Percentiles rank a stretch among this genome's conserved stretches.
Conservation (phyloP, 2,797 vertebrate genomes). For the Lithobates pipiens region DNA sequence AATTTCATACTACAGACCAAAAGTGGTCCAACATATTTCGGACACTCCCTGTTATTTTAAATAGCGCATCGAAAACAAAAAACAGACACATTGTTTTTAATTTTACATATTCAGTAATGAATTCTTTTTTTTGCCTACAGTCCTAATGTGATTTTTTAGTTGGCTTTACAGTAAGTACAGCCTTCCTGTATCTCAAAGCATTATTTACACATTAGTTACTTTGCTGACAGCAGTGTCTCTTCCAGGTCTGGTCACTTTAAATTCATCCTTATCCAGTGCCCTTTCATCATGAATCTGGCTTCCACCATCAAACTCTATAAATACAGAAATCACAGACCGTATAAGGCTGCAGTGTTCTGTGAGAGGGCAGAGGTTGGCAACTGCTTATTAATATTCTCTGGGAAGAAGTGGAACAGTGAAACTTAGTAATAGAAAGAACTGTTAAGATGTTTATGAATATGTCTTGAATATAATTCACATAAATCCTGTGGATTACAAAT, state of each 20-base stretch:
- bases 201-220: not conserved
- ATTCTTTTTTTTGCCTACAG: no score
- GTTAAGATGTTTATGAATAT: not conserved
- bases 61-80: no score
- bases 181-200: not conserved
- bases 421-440: conserved; percentile 28
- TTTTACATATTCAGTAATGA: no score
- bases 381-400: conserved; percentile 56
- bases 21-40: no score
- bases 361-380: conserved; percentile 56
- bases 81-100: no score
- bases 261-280: conserved; percentile 24
- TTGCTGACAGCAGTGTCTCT: not conserved
- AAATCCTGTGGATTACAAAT: not conserved
- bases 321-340: conserved; percentile 49
- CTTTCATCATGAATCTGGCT: conserved; percentile 40
- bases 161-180: not conserved
- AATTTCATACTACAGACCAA: no score
- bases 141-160: no score
- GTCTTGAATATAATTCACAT: not conserved
- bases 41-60: no score
- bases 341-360: conserved; percentile 49
- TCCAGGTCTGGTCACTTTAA: conserved; percentile 21
- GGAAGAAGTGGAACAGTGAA: conserved; percentile 41
- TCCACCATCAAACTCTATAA: conserved; percentile 44